Conservation (phyloP, 2,888 invertebrate genomes). For the Drosophila sordidula region DNA sequence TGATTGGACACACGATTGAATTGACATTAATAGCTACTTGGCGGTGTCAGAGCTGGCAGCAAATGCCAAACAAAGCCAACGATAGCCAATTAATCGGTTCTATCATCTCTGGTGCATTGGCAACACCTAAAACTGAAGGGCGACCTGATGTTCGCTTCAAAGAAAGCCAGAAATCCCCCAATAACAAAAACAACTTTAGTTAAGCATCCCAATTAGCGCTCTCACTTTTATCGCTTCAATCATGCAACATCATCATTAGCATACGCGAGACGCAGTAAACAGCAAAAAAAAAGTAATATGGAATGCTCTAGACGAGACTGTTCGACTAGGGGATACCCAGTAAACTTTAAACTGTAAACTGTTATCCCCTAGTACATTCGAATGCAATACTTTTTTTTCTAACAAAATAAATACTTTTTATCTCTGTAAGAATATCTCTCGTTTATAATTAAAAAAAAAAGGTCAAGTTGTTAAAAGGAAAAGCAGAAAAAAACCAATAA, state of each 20-base stretch:
- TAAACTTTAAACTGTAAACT: neutral
- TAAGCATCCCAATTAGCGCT: constrained; percentile 5
- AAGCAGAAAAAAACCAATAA: too few species aligned
- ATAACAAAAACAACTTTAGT: neutral
- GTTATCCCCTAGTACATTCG: too few species aligned
- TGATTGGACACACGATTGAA: constrained; percentile 64
- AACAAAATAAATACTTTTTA: too few species aligned
- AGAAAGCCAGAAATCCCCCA: neutral
- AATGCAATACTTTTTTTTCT: too few species aligned
- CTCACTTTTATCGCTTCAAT: constrained; percentile 12
- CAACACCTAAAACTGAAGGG: neutral
- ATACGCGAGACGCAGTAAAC: neutral
- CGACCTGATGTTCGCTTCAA: neutral
- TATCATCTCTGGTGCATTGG: neutral
- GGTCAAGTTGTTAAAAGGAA: too few species aligned
- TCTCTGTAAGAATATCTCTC: too few species aligned
- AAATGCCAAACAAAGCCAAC: constrained; percentile 59
- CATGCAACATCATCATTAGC: constrained; percentile 10
- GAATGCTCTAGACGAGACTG: fast-evolving
- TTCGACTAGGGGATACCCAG: neutral
- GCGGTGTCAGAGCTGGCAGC: constrained; percentile 65
- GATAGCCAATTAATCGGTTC: constrained; percentile 39
- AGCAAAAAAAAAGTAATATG: neutral
- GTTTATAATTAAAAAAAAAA: too few species aligned
- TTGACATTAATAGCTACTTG: constrained; percentile 75